Conservation (phyloP, 2,797 vertebrate species). For the Urophycis tenuis region DNA sequence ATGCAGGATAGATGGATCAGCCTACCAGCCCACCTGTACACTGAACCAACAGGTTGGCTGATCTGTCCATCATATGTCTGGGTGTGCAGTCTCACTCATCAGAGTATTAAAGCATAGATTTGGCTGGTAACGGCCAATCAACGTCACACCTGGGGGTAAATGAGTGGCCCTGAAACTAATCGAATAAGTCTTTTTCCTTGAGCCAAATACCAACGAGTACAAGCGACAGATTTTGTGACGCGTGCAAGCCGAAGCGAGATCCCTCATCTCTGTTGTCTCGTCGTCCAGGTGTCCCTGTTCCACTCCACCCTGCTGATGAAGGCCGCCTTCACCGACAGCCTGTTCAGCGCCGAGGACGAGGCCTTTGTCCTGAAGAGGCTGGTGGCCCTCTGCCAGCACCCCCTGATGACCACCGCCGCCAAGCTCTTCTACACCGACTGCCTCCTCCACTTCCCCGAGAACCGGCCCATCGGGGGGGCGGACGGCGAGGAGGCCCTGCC, state of each 20-base stretch:
- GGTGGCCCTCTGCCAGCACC: conserved; percentile 79
- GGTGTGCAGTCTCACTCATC: not conserved
- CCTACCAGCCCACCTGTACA: not conserved
- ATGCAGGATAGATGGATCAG: not conserved
- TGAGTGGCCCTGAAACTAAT: too few relatives aligned
- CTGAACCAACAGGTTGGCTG: not conserved
- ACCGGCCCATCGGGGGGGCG: conserved; percentile 73
- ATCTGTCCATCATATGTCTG: not conserved
- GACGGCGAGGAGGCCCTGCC: conserved; percentile 73
- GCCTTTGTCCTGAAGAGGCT: conserved; percentile 77
- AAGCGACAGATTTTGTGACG: not conserved
- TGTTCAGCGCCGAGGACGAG: conserved; percentile 84
- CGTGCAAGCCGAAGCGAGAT: too few relatives aligned
- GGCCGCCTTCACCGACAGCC: conserved; percentile 79
- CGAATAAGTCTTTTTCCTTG: not conserved
- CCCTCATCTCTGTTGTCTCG: not conserved
- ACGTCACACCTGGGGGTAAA: too few relatives aligned
- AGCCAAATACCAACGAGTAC: not conserved
- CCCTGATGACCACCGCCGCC: conserved; percentile 60
- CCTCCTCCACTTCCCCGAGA: conserved; percentile 83
- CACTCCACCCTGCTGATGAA: conserved; percentile 81
- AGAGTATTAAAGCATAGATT: not conserved
- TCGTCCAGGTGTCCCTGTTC: conserved; percentile 63
- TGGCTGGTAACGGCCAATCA: not conserved
- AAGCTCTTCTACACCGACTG: conserved; percentile 84